Evolutionary conservation across 2,797 vertebrate genomes (phyloP).

Genomic region (Aselliscus stoliczkanus): DNA sequence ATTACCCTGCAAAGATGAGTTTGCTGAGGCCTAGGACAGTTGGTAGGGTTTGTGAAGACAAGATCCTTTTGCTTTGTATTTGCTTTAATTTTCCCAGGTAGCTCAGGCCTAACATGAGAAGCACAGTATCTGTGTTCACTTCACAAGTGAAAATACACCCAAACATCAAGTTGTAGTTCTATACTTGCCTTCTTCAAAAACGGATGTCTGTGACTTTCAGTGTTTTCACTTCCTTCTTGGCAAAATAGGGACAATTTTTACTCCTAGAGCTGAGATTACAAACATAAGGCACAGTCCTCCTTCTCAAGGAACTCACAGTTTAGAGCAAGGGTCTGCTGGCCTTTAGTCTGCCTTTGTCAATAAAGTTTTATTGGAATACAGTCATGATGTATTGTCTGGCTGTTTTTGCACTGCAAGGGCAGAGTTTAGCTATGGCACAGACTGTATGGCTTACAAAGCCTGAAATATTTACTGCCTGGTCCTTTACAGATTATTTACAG

Average conservation of each 20-base stretch:
- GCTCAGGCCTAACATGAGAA: not conserved
- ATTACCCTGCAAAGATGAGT: not conserved
- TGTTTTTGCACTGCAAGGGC: not conserved
- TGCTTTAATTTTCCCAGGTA: not conserved
- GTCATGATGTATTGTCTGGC: not conserved
- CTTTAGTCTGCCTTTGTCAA: not conserved
- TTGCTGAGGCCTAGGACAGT: not conserved
- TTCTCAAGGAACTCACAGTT: not conserved
- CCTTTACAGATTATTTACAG: not conserved
- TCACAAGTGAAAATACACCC: not conserved
- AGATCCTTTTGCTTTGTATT: not conserved
- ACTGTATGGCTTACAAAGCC: not conserved
- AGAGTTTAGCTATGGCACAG: not conserved
- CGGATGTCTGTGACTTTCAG: not conserved
- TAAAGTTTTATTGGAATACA: not conserved
- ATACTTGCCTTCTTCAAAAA: not conserved
- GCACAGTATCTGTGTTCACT: not conserved
- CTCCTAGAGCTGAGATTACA: not conserved
- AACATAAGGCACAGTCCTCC: not conserved
- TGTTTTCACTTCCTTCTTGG: not conserved
- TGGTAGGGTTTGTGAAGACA: not conserved
- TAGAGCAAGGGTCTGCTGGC: not conserved
- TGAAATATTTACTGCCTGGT: not conserved
- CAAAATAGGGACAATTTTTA: not conserved
- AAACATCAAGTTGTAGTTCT: not conserved